Evolutionary conservation across 92 coral and sea anemone species (phyloP), one percentile per base, ranked within the genome.

Genomic region (Pocillopora meandrina): DNA sequence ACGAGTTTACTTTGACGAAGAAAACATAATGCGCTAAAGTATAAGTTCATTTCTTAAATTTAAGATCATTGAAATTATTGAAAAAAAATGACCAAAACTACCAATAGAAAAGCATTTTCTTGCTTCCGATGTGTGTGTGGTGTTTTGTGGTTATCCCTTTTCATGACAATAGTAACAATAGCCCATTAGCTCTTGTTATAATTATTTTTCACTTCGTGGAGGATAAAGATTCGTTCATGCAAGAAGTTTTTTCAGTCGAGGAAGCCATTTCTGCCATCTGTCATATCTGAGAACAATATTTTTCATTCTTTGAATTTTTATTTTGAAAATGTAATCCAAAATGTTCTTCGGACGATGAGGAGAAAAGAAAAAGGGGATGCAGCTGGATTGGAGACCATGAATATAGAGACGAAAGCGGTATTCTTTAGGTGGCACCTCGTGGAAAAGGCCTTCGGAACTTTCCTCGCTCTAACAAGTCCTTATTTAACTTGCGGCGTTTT

Each of bases 401-500:
- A 56, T 11, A 5, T 21, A 9, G 42, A 56, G 19, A 56, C 23
- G 66, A 35, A 36, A 65, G 35, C 47, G 10, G 57, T 36, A 20
- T 70, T 19, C 14, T 31, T 7, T 8, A 59, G 57, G 34, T 17
- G 34, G 65, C 49, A 13, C 20, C 21, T 70, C 56, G 17, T 17
- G 47, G 57, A 68, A 47, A 55, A 61, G 12, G 20, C 31, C 31
- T 26, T 26, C 76, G 85, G 85, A 69, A 70, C 85, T 17, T 10
- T 4, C 26, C 10, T 9, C 21, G 52, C 17, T 9, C 33, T 12
- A 58, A 69, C 21, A 34, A 81, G 34, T 23, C 9, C 9, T 66
- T 80, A 80, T 67, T 79, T 65, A 80, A 57, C 18, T 17, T 0
- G 10, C 21, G 71, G 16, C 59, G 58, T 61, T 77, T 77, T 77